Evolutionary conservation across 2,888 invertebrate species (phyloP).

Genomic region (Thysanoteuthis rhombus): DNA sequence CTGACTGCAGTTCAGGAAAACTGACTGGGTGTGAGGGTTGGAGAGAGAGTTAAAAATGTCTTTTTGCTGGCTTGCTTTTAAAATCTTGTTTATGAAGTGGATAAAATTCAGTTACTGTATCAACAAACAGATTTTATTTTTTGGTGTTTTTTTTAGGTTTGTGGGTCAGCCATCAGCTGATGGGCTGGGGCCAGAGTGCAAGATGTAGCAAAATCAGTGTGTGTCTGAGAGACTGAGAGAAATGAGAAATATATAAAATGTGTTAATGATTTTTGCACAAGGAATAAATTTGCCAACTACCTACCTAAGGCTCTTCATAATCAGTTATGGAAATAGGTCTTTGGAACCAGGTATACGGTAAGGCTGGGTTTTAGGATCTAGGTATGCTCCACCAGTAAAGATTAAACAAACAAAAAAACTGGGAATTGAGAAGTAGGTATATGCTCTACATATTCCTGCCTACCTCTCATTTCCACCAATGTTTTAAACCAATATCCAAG

Average conservation of each 20-base stretch:
- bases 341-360: no score
- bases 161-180: not conserved
- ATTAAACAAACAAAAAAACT: no score
- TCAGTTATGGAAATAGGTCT: no score
- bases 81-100: slow-evolving; percentile 12
- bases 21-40: not conserved
- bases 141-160: slow-evolving; percentile 12
- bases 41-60: not conserved
- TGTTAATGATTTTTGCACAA: not conserved
- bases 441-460: no score
- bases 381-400: no score
- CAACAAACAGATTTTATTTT: not conserved
- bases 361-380: no score
- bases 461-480: no score
- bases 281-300: not conserved
- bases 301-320: not conserved
- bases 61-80: not conserved
- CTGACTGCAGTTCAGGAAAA: not conserved
- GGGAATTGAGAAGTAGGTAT: no score
- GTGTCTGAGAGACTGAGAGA: not conserved
- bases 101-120: not conserved
- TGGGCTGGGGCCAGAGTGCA: not conserved
- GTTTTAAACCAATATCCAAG: no score
- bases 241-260: not conserved
- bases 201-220: no score